phyloP scores from a whole-genome alignment of 35 echinoderm and acorn worm species.

The Diadema setosum region DNA sequence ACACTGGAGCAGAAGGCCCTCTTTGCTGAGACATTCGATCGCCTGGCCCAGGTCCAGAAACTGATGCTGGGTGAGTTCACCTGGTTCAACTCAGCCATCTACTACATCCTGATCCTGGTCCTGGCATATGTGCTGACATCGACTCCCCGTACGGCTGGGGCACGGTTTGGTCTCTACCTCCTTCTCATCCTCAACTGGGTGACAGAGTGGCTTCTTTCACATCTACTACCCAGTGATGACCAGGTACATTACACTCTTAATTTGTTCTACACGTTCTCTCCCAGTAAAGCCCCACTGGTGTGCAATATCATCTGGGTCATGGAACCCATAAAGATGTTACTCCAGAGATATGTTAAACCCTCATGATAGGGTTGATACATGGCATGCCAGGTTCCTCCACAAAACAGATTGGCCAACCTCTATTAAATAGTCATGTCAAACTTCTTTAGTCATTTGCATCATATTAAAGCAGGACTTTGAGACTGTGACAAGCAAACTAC shows the following conservation, averaged over 20 bases:
- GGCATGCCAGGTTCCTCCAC: too few relatives aligned
- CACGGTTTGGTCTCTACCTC: constrained; percentile 71
- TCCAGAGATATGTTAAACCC: background rate
- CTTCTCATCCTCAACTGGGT: constrained; percentile 46
- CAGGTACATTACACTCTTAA: constrained; percentile 69
- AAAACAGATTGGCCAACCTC: too few relatives aligned
- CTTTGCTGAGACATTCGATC: constrained; percentile 84
- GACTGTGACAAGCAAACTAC: too few relatives aligned
- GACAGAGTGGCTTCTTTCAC: constrained; percentile 60
- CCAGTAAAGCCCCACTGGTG: too few relatives aligned
- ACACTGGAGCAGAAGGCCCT: constrained; percentile 71
- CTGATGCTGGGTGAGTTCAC: constrained; percentile 91
- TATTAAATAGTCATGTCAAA: too few relatives aligned
- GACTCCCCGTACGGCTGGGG: constrained; percentile 59
- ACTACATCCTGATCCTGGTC: constrained; percentile 50
- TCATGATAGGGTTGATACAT: too few relatives aligned
- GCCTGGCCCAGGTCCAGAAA: constrained; percentile 58
- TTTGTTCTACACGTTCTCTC: too few relatives aligned
- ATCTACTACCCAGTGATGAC: background rate
- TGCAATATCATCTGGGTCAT: background rate
- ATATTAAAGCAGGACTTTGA: too few relatives aligned
- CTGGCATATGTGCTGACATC: constrained; percentile 84
- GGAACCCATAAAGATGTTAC: background rate
- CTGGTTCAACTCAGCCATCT: constrained; percentile 83
- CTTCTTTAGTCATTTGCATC: too few relatives aligned